phyloP scores from a whole-genome alignment of 2,888 invertebrate species.

The Gastracanthus pulcherrimus region DNA sequence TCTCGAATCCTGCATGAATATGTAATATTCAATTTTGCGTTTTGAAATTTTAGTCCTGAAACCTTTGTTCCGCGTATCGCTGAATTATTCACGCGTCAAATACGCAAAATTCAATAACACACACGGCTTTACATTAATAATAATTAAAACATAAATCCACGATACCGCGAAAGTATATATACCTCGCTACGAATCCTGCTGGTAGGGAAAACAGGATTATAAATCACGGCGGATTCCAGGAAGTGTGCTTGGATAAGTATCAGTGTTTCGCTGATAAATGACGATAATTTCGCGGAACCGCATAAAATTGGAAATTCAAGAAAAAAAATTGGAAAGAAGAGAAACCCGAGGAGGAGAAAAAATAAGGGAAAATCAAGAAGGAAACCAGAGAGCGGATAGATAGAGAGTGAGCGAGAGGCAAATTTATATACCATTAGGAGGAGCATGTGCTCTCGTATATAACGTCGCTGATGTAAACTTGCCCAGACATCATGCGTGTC shows the following conservation, averaged over 20 bases:
- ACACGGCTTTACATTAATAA: background rate
- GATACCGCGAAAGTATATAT: background rate
- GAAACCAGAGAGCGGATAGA: background rate
- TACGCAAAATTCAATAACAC: background rate
- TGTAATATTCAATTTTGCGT: background rate
- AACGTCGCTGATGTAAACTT: conserved; percentile 51
- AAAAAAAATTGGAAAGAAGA: background rate
- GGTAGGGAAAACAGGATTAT: conserved; percentile 23
- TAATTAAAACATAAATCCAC: conserved; percentile 21
- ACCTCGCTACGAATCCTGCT: background rate
- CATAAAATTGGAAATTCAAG: conserved; percentile 34
- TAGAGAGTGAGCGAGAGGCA: no score
- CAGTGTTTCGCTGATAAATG: conserved; percentile 39
- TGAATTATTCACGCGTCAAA: background rate
- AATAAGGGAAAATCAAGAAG: conserved; percentile 11
- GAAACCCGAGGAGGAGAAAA: background rate
- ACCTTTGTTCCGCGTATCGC: background rate
- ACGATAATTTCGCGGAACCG: conserved; percentile 22
- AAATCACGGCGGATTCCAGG: conserved; percentile 27
- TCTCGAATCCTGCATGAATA: no score
- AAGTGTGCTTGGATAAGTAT: conserved; percentile 29
- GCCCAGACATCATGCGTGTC: conserved; percentile 53
- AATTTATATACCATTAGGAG: conserved; percentile 37
- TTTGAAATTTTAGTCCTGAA: background rate
- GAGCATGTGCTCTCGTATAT: conserved; percentile 24